phyloP scores from a whole-genome alignment of 2,113 vertebrate species.

The Chitala chitala region DNA sequence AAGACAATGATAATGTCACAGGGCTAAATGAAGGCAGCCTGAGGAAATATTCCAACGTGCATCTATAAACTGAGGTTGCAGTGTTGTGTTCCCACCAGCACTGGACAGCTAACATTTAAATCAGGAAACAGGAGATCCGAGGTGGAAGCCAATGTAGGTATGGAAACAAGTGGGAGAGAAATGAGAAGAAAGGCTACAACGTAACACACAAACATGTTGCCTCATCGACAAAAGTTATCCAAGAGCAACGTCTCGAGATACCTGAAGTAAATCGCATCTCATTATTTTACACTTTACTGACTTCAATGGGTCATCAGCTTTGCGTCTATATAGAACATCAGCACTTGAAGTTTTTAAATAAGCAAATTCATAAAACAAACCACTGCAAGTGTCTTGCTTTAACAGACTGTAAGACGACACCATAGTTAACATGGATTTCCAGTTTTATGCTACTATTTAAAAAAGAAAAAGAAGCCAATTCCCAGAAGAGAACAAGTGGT shows the following conservation, averaged over 20 bases:
- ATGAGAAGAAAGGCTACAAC: background rate
- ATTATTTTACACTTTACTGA: constrained; percentile 2
- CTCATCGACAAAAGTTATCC: no score
- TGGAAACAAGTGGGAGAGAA: background rate
- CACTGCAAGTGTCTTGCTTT: background rate
- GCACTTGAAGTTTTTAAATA: no score
- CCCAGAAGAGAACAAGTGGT: constrained; percentile 10
- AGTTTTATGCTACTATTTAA: background rate
- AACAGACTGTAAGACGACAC: background rate
- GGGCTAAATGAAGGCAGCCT: background rate
- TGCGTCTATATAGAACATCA: no score
- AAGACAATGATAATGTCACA: no score
- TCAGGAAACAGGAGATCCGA: background rate
- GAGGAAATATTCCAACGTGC: background rate
- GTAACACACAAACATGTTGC: background rate
- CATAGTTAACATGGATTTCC: background rate
- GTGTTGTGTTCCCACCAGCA: background rate
- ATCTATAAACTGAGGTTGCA: no score
- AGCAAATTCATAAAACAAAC: constrained; percentile 13
- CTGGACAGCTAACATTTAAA: background rate
- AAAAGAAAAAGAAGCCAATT: background rate
- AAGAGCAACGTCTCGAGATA: no score
- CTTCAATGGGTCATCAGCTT: background rate
- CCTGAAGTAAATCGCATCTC: no score
- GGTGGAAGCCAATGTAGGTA: background rate